Conservation (phyloP, 2,113 vertebrate genomes). For the Atractosteus spatula region DNA sequence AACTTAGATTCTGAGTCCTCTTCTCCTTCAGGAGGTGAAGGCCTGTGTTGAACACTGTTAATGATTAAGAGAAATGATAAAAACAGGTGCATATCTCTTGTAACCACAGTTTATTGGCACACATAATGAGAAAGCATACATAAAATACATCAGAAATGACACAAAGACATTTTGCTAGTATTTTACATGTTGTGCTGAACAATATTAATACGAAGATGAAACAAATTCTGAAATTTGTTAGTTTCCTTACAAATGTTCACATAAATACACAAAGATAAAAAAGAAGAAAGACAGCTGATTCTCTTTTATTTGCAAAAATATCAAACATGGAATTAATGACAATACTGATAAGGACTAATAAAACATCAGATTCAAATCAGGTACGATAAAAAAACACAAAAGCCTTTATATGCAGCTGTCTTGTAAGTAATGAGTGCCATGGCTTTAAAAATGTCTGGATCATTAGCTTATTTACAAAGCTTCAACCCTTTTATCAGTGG, state of each 20-base stretch:
- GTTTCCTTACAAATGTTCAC: constrained; percentile 92
- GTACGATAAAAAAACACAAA: constrained; percentile 69
- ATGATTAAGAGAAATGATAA: too few species aligned
- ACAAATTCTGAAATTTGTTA: constrained; percentile 79
- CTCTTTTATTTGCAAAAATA: constrained; percentile 74
- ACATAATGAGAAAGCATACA: constrained; percentile 99
- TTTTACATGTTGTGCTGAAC: constrained; percentile 84
- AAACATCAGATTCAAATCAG: constrained; percentile 66
- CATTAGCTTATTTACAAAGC: constrained; percentile 83
- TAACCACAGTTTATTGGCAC: constrained; percentile 99
- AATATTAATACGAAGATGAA: constrained; percentile 91
- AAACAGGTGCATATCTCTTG: constrained; percentile 29
- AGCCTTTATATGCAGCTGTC: constrained; percentile 77
- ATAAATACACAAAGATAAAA: constrained; percentile 80
- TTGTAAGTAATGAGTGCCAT: constrained; percentile 83
- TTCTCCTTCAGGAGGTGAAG: too few species aligned
- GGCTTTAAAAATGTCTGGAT: constrained; percentile 81
- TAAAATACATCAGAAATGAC: constrained; percentile 96
- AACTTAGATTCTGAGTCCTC: too few species aligned
- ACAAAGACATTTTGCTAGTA: constrained; percentile 90
- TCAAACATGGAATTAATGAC: constrained; percentile 78
- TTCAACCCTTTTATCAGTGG: constrained; percentile 73
- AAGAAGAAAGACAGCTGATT: constrained; percentile 58
- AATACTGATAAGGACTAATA: constrained; percentile 58
- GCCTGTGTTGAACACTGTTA: too few species aligned